Base-by-base conservation (phyloP, 2,888 invertebrate species). In the Xanthia togata region DNA sequence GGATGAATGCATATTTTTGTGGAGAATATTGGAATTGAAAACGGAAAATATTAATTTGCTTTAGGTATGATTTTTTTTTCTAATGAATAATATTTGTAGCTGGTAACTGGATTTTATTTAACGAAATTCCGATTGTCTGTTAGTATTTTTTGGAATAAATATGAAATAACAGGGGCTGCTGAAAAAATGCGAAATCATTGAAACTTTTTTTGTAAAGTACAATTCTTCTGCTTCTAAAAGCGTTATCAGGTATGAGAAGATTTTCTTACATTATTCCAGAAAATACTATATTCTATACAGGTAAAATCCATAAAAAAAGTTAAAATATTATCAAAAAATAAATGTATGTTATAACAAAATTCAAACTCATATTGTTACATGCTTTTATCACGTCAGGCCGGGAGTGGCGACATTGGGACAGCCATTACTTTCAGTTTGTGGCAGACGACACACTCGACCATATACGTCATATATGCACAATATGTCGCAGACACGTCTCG, bases 361-460 rank as follows among this genome's bases (percentile, higher is more conserved):
- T 67, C 55, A 67, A 63, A 17, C n/a, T 35, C 23, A 57, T 14
- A 68, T 53, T 57, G 62, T 69, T 31, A 65, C 64, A 80, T 41
- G 70, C 70, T 75, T 78, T 83, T 79, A 75, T 75, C 63, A 60
- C 83, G 70, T 76, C 76, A 64, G 53, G 59, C 50, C 31, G 57
- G 11, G 53, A 65, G 69, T 71, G 55, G 70, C 68, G 26, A 72
- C 70, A 65, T 41, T 71, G 60, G 55, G 55, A 65, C 69, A 63
- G 47, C 73, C 84, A 83, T 83, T 83, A 80, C 64, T 80, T 69
- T 65, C 73, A 76, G 80, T 76, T 80, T 71, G 71, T 50, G 73
- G 64, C 65, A 63, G 59, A 47, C 57, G 70, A 73, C 73, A 75
- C 53, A 80, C 76, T 76, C n/a, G n/a, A n/a, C 55, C 63, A 80